A percentile compares a stretch with the other conserved stretches of the same genome.
Conservation (phyloP, 2,888 invertebrate genomes). For the Formica aserva region DNA sequence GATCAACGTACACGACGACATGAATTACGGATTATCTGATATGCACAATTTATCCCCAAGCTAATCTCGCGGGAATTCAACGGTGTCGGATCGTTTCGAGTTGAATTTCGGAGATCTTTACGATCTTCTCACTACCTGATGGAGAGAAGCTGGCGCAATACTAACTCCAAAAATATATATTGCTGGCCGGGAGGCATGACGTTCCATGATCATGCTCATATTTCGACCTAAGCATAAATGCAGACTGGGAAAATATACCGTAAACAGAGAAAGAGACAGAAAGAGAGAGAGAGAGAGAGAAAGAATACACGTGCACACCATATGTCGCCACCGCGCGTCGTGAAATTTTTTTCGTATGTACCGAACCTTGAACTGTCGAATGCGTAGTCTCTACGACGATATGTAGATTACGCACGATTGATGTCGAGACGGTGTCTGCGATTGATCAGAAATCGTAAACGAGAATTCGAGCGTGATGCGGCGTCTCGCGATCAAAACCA, state of each 20-base stretch:
- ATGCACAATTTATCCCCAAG: background rate
- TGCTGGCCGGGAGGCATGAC: slow-evolving; percentile 37
- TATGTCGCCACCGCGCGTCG: slow-evolving; percentile 60
- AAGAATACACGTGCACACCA: slow-evolving; percentile 73
- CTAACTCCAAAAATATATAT: slow-evolving; percentile 72
- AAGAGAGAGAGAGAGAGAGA: slow-evolving; percentile 38
- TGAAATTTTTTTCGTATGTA: slow-evolving; percentile 59
- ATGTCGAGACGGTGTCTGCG: background rate
- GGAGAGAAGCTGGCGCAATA: slow-evolving; percentile 36
- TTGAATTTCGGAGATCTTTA: slow-evolving; percentile 69
- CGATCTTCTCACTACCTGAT: slow-evolving; percentile 50
- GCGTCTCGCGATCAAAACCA: slow-evolving; percentile 57
- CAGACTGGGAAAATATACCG: slow-evolving; percentile 55
- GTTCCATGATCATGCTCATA: slow-evolving; percentile 63
- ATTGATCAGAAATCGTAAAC: background rate
- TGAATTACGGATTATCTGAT: slow-evolving; percentile 29
- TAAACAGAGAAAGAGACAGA: background rate
- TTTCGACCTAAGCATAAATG: slow-evolving; percentile 75
- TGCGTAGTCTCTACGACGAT: background rate
- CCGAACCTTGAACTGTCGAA: slow-evolving; percentile 74
- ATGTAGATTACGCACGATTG: background rate
- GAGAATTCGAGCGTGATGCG: slow-evolving; percentile 32
- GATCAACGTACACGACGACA: background rate
- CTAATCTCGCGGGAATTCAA: slow-evolving; percentile 7
- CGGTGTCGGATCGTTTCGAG: slow-evolving; percentile 48